phyloP scores from a whole-genome alignment of 2,797 vertebrate genomes.

The Siniperca scherzeri region DNA sequence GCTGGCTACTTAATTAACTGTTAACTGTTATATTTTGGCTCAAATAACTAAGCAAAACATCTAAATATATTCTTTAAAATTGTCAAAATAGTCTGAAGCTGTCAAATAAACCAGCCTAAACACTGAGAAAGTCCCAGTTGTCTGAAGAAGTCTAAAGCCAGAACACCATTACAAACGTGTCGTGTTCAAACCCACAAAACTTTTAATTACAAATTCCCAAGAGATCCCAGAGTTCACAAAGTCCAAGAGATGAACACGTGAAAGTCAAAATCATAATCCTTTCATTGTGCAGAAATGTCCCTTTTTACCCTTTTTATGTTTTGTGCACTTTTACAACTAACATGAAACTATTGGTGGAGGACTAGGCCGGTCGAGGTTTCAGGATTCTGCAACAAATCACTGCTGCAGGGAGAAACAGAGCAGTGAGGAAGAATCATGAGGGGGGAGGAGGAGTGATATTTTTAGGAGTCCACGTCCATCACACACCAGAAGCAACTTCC shows the following conservation, averaged over 20 bases:
- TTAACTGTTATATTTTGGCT: neutral
- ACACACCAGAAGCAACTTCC: slow-evolving; percentile 40
- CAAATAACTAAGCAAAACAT: neutral
- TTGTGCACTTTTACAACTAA: neutral
- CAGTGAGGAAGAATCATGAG: slow-evolving; percentile 25
- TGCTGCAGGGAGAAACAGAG: slow-evolving; percentile 29
- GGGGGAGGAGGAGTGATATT: slow-evolving; percentile 39
- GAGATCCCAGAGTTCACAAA: neutral
- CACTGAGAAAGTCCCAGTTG: too few species aligned
- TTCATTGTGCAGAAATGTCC: neutral
- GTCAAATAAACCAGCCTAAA: neutral
- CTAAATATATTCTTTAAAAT: neutral
- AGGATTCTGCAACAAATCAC: slow-evolving; percentile 34
- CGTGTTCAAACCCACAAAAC: neutral
- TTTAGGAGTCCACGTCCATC: slow-evolving; percentile 38
- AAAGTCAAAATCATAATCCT: neutral
- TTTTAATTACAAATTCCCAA: neutral
- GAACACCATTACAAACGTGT: neutral
- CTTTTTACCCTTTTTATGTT: neutral
- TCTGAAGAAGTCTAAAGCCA: neutral
- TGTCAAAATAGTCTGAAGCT: neutral
- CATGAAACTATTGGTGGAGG: neutral
- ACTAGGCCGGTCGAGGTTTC: neutral
- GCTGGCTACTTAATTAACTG: neutral
- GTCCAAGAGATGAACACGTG: neutral